Base-by-base conservation (phyloP, 2,888 invertebrate species). In the Andricus quercusramuli region DNA sequence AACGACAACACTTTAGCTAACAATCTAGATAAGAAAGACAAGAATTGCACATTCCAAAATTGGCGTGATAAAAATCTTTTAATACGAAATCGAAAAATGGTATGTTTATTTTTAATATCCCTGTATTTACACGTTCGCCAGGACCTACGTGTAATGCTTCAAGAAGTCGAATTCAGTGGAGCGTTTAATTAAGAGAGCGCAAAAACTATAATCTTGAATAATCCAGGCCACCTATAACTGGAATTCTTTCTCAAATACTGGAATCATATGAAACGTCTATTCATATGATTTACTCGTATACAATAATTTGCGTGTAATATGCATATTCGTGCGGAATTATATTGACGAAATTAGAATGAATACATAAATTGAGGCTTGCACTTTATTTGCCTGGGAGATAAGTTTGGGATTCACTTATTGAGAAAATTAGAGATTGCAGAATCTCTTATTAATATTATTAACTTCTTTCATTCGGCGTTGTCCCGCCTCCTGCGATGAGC, bases 381-480 rank as follows among this genome's bases (percentile, higher is more conserved):
- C 25, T 29, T 67, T 41, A 41, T 37, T 66, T 20, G 11, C 20
- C 66, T 13, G n/a, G 41, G 22, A 41, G 22, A 67, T 41, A 67
- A 44, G 8, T 41, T 67, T 67, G 20, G 41, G 67, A 67, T 67
- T 67, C 67, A 67, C 37, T 37, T 67, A 67, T 67, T 67, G 44
- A 41, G 20, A 37, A 66, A 37, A 66, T 66, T 37, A 66, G 37
- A 66, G 41, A 47, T 22, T 47, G 68, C 47, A 47, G 15, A 47
- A 68, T 68, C 20, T 25, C 68, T 68, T 68, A 68, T 68, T 68
- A 68, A 47, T 17, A 68, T 68, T 68, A 68, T 68, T 68, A 68
- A 25, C 41, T 67, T 37, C 15, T 68, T 68, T 68, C 47, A 47
- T 68, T 68, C 29, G 29, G 64, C 29, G 13, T 68, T 17, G 17